phyloP scores from a whole-genome alignment of 2,113 vertebrate genomes.

The Cephalopholis sonnerati region DNA sequence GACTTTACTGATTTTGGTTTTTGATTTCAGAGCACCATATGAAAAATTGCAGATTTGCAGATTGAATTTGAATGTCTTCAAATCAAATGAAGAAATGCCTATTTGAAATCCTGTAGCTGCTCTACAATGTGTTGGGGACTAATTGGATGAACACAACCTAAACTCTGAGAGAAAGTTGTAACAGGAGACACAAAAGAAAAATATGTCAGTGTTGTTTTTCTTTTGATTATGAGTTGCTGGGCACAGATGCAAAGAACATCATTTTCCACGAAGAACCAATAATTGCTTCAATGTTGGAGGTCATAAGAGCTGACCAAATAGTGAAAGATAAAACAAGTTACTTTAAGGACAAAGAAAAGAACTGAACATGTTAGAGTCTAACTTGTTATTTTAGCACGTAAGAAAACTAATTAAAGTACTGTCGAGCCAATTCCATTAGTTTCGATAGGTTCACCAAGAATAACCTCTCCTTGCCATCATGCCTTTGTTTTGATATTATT shows the following conservation, averaged over 20 bases:
- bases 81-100: not conserved
- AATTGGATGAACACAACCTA: not conserved
- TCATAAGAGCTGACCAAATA: conserved; percentile 1
- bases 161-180: conserved; percentile 2
- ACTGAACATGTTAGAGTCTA: not conserved
- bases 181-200: not conserved
- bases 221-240: conserved; percentile 8
- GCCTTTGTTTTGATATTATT: conserved; percentile 35
- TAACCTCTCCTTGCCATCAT: conserved; percentile 10
- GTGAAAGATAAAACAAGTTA: not conserved
- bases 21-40: not conserved
- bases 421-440: not conserved
- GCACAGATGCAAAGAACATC: not conserved
- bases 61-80: not conserved
- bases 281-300: conserved; percentile 3
- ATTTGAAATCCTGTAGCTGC: not conserved
- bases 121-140: not conserved
- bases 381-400: not conserved
- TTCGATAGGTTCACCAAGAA: not conserved
- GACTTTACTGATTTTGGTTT: too few species aligned
- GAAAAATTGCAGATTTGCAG: too few species aligned
- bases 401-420: conserved; percentile 22
- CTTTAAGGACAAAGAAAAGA: not conserved
- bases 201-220: not conserved
- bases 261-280: conserved; percentile 9